A percentile compares a stretch with the other conserved stretches of the same genome.
These are phyloP conservation scores for Vidua macroura DNA, from an alignment of 2,113 vertebrate genomes.

Conservation along the genomic window DNA sequence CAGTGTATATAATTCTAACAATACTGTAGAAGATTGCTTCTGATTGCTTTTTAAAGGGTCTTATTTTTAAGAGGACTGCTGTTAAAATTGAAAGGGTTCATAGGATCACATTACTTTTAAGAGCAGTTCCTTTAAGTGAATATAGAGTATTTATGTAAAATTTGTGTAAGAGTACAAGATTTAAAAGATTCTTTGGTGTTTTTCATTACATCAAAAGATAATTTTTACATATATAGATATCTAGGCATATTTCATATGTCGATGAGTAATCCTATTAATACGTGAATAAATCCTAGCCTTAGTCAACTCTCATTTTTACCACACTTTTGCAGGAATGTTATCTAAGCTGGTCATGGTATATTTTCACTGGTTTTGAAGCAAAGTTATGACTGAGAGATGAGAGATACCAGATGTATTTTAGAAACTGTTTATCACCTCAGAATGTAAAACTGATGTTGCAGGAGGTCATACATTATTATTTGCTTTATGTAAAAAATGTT, in stretches of 20 bases:
- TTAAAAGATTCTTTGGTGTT: not conserved
- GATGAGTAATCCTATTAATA: not conserved
- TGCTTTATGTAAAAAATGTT: not conserved
- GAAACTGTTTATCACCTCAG: not conserved
- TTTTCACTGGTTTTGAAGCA: not conserved
- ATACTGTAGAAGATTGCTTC: not conserved
- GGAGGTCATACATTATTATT: not conserved
- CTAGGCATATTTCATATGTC: not conserved
- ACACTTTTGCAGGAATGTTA: not conserved
- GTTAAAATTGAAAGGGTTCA: not conserved
- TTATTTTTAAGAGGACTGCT: not conserved
- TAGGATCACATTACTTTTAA: not conserved
- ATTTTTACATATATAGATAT: not conserved
- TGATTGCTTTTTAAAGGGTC: not conserved
- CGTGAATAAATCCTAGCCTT: not conserved
- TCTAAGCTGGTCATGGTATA: not conserved
- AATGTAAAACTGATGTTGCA: not conserved
- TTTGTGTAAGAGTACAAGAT: not conserved
- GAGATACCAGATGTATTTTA: not conserved
- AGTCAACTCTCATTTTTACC: not conserved
- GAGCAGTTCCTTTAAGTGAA: not conserved
- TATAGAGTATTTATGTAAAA: not conserved
- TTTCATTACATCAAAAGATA: not conserved
- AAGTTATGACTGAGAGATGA: not conserved
- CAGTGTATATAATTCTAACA: not conserved